Base-by-base conservation (phyloP, 2,797 vertebrate species). In the Cuniculus paca region DNA sequence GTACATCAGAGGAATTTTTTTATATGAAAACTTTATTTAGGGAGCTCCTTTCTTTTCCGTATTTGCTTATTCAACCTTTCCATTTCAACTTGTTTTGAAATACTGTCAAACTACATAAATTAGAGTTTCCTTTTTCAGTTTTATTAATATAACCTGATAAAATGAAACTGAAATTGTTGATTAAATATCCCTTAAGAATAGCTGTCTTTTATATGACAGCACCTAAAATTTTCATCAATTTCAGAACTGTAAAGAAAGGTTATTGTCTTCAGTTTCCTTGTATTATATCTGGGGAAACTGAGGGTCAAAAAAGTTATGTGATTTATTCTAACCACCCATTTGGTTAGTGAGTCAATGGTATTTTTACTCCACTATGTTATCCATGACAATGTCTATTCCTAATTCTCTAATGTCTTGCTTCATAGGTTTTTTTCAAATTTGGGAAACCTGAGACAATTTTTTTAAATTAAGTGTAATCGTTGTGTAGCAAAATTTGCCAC, bases 61-160 rank as follows among this genome's bases (percentile, higher is more conserved):
- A 74, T 97, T 95, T 97, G 92, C 58, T 89, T 92, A 84, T 63
- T 94, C 96, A 93, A 87, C 77, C 77, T 95, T 94, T 90, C 97
- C 88, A 94, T 93, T 92, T 95, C 92, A 92, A 58, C 72, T 81
- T 96, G 91, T 94, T 97, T 97, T 93, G 92, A 97, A 97, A 97
- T 92, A 88, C 31, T 75, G 87, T 96, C 86, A 95, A 93, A 87
- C n/a, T 85, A 56, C 92, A 84, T 90, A 96, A 96, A 96, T 95
- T 45, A 90, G 54, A 50, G 88, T 85, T 96, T 91, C 84, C 87
- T 85, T 96, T 95, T 82, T 91, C 78, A 63, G 36, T 89, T 97
- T 89, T 91, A 84, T 95, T 92, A 95, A 89, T 79, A 78, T 7
- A 70, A 52, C 39, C 72, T 79, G 86, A 93, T 90, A 95, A 95